Evolutionary conservation across 2,888 invertebrate species (phyloP).

Genomic region (Andrena marginata): DNA sequence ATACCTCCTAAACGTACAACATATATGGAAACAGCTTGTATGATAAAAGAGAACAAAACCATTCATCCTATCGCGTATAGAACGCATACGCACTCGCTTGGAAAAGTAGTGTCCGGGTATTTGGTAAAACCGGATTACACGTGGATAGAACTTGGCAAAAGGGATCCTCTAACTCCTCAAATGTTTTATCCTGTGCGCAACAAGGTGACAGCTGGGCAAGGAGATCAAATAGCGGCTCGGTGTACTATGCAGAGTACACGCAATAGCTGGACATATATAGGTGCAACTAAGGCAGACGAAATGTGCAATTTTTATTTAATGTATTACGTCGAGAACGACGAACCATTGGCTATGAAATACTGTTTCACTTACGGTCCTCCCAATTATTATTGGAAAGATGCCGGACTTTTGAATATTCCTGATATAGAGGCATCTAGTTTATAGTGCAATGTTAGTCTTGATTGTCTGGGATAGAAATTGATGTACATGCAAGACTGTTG

Average conservation of each 20-base stretch:
- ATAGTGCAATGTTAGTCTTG: conserved; percentile 76
- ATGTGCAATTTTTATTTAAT: conserved; percentile 99
- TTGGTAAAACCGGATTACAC: conserved; percentile 86
- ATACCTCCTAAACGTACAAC: conserved; percentile 90
- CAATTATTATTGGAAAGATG: conserved; percentile 91
- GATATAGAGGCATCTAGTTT: conserved; percentile 89
- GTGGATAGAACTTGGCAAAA: conserved; percentile 95
- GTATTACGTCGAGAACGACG: conserved; percentile 94
- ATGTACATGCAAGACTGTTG: conserved; percentile 8
- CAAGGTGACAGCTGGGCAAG: conserved; percentile 87
- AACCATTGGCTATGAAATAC: conserved; percentile 92
- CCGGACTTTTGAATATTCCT: conserved; percentile 91
- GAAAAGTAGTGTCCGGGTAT: conserved; percentile 94
- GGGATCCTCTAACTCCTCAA: conserved; percentile 94
- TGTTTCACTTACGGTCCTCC: conserved; percentile 95
- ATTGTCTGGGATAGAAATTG: neutral
- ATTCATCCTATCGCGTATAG: conserved; percentile 98
- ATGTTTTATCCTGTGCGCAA: conserved; percentile 96
- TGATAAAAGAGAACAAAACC: conserved; percentile 91
- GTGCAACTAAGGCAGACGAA: conserved; percentile 94
- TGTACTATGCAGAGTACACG: conserved; percentile 95
- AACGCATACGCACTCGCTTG: conserved; percentile 96
- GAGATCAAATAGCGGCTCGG: conserved; percentile 94
- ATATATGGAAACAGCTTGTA: conserved; percentile 97
- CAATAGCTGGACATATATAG: conserved; percentile 89